phyloP scores from a whole-genome alignment of 1,140 invertebrate species.

The Meteorus sp. region DNA sequence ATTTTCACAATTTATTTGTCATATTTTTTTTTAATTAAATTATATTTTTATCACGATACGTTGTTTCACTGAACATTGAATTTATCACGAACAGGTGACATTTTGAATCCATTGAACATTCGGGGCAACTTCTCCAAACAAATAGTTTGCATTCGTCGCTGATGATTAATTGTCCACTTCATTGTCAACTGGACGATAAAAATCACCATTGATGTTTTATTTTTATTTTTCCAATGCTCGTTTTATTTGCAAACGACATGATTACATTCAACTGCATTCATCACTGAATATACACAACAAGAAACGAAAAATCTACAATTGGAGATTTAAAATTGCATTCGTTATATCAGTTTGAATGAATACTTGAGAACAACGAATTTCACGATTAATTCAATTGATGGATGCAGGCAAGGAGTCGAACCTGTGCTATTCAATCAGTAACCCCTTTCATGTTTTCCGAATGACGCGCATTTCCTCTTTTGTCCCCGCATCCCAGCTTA shows the following conservation, averaged over 20 bases:
- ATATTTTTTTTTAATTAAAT: too few relatives aligned
- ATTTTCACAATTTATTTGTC: too few relatives aligned
- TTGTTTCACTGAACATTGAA: not conserved
- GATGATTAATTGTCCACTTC: not conserved
- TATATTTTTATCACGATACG: too few relatives aligned
- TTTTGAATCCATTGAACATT: not conserved
- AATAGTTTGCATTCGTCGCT: not conserved
- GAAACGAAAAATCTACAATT: too few relatives aligned
- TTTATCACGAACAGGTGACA: not conserved
- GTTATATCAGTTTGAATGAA: not conserved
- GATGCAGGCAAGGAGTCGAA: not conserved
- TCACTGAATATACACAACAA: too few relatives aligned
- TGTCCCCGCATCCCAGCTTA: not conserved
- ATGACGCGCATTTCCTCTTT: not conserved
- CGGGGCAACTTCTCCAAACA: not conserved
- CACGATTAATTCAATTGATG: conserved; percentile 12
- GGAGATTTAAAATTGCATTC: too few relatives aligned
- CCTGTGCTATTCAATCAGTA: conserved; percentile 17
- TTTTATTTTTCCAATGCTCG: too few relatives aligned
- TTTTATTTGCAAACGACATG: too few relatives aligned
- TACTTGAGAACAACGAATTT: conserved; percentile 6
- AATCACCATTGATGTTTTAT: too few relatives aligned
- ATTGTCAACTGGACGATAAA: not conserved
- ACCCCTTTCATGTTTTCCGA: conserved; percentile 16
- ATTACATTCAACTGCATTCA: too few relatives aligned